A percentile compares a stretch with the other conserved stretches of the same genome.
These are phyloP conservation scores for Euphonia xanthogaster DNA, from an alignment of 2,797 vertebrate genomes.

Conservation along the genomic window DNA sequence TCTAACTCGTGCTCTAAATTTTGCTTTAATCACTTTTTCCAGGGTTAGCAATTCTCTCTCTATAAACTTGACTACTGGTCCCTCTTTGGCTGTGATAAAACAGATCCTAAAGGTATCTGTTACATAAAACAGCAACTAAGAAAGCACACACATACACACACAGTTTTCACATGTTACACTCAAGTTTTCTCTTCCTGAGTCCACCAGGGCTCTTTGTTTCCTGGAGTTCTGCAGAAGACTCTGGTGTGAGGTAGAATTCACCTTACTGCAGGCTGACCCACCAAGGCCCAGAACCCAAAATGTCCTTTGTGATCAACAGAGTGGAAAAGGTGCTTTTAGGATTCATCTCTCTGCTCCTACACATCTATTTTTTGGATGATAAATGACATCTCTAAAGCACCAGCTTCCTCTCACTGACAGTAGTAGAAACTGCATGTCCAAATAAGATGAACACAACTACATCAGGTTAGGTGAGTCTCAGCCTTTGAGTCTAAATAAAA, in stretches of 20 bases:
- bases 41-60: not conserved
- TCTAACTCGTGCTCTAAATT: not conserved
- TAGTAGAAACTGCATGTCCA: not conserved
- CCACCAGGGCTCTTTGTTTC: not conserved
- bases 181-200: not conserved
- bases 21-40: not conserved
- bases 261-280: not conserved
- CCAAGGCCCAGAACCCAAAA: not conserved
- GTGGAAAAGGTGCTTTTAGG: not conserved
- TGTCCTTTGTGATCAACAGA: not conserved
- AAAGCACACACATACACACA: not conserved
- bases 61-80: not conserved
- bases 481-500: not conserved
- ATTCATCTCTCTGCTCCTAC: not conserved
- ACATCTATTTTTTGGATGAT: not conserved
- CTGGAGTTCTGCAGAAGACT: not conserved
- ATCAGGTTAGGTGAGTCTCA: not conserved
- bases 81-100: not conserved
- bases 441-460: not conserved
- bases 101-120: not conserved
- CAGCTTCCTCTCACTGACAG: not conserved
- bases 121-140: not conserved
- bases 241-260: not conserved
- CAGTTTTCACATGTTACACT: not conserved
- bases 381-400: not conserved